phyloP scores from a whole-genome alignment of 2,888 invertebrate species.

The Adelognathus sp. region DNA sequence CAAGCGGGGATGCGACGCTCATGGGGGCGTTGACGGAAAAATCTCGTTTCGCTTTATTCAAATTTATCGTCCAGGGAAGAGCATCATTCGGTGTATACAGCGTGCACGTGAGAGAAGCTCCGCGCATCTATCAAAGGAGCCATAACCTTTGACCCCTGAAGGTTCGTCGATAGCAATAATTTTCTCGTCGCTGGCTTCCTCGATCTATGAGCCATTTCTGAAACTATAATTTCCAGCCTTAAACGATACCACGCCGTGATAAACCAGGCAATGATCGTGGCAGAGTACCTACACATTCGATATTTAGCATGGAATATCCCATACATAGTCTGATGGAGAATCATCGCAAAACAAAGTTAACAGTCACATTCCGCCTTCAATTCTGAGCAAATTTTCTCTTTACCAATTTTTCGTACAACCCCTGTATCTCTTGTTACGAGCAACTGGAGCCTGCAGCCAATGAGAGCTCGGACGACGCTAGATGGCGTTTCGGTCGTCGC shows the following conservation, averaged over 20 bases:
- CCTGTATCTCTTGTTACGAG: background rate
- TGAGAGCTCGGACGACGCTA: background rate
- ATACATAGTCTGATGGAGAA: background rate
- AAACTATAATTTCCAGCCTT: background rate
- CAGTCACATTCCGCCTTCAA: background rate
- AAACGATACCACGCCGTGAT: background rate
- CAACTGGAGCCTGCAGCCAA: background rate
- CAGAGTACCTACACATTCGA: background rate
- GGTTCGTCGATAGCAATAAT: background rate
- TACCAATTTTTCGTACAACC: background rate
- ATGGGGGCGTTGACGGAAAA: background rate
- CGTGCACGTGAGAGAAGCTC: background rate
- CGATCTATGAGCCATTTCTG: background rate
- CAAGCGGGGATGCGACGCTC: background rate
- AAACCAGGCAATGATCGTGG: background rate
- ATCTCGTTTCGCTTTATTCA: slow-evolving; percentile 11
- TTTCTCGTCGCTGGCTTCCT: background rate
- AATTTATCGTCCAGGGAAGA: slow-evolving; percentile 1
- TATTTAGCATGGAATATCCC: background rate
- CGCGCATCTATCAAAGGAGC: background rate
- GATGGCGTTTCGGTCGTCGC: background rate
- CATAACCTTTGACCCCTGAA: slow-evolving; percentile 11
- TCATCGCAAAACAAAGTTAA: background rate
- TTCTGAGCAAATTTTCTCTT: background rate
- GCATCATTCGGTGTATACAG: background rate